Base-by-base conservation (phyloP, 2,888 invertebrate genomes). In the Subacronicta megacephala region DNA sequence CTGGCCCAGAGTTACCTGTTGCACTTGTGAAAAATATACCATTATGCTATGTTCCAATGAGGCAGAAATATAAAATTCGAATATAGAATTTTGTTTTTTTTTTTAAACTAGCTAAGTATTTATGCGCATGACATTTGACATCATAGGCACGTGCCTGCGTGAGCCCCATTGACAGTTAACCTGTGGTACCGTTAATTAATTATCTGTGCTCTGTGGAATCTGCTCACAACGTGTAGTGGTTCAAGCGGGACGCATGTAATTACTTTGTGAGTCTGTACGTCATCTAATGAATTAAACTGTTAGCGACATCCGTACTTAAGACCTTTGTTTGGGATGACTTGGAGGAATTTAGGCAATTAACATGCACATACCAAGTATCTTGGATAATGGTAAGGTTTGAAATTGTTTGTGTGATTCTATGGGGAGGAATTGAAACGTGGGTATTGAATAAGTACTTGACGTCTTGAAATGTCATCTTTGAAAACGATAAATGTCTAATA, bases 171-270 rank as follows among this genome's bases (percentile, higher is more conserved):
- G 43, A 70, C 66, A 56, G 66, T 70, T 62, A 75, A 70, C 71
- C 64, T 68, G 57, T 41, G 66, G 56, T 74, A 47, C 72, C 67
- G 73, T 70, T 80, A 77, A 80, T 81, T 80, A 81, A 81, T 80
- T 79, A 72, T 75, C 73, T 68, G 64, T 66, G 69, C 66, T 72
- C 67, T 52, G 40, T 58, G 60, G 44, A 49, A 10, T 50, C 42
- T 62, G 62, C 63, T 60, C 59, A 46, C 54, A 47, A 61, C 62
- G 59, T 62, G 57, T 63, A 47, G 52, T 62, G 55, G 43, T 62
- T 51, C 43, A 53, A 58, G 17, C 52, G 62, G 54, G 69, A 75
- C 56, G 42, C 43, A 52, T 36, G 62, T 63, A 65, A 77, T 71
- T 71, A 65, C 62, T 66, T 38, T 38, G 42, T 35, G 58, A 54